phyloP scores from a whole-genome alignment of 2,113 vertebrate genomes.

The Rhea pennata region DNA sequence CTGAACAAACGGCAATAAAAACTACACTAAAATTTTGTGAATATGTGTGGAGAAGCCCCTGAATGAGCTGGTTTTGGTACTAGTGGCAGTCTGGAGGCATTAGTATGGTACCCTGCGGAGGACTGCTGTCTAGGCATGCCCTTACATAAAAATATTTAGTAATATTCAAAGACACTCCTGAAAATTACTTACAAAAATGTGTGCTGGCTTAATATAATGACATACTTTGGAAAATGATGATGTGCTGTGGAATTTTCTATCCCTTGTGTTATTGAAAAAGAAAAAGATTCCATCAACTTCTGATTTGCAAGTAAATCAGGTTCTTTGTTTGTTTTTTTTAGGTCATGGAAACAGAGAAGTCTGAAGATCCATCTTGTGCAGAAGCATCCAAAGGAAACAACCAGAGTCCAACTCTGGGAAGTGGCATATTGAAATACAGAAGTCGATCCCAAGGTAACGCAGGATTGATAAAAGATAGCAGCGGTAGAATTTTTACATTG shows the following conservation, averaged over 20 bases:
- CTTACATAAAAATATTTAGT: background rate
- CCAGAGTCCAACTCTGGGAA: conserved; percentile 80
- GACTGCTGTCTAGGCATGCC: background rate
- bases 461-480: background rate
- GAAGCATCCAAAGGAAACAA: conserved; percentile 79
- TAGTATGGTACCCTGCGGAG: background rate
- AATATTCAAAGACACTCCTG: background rate
- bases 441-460: conserved; percentile 87
- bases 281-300: background rate
- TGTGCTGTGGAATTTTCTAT: background rate
- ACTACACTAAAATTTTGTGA: background rate
- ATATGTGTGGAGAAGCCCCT: background rate
- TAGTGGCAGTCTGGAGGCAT: background rate
- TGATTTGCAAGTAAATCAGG: background rate
- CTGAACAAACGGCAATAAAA: background rate
- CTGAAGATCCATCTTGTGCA: conserved; percentile 73
- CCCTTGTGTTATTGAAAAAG: background rate
- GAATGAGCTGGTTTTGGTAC: background rate
- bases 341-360: conserved; percentile 80
- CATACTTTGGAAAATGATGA: background rate
- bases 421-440: conserved; percentile 83
- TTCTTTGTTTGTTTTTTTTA: conserved; percentile 47
- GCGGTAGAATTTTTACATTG: background rate
- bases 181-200: background rate
- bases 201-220: background rate